A percentile compares a stretch with the other conserved stretches of the same genome.
Conservation (phyloP, 2,888 invertebrate species). For the Iselma pallidipennis region DNA sequence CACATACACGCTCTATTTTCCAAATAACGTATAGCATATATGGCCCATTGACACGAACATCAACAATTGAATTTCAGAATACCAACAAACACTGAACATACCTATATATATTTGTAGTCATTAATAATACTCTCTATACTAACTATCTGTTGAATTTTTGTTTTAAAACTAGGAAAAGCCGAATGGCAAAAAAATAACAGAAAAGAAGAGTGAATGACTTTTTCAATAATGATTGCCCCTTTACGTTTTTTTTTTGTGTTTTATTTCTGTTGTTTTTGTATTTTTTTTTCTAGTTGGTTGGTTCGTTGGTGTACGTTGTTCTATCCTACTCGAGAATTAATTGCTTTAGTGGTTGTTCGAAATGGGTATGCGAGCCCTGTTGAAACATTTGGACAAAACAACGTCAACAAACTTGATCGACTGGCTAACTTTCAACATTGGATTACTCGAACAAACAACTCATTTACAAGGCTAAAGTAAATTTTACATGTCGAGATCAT, state of each 20-base stretch:
- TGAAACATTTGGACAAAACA: conserved; percentile 8
- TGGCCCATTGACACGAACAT: neutral
- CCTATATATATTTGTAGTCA: neutral
- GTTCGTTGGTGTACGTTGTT: neutral
- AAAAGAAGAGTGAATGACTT: neutral
- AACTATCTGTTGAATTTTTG: neutral
- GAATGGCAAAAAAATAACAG: too few relatives aligned
- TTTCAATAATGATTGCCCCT: neutral
- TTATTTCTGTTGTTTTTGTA: too few relatives aligned
- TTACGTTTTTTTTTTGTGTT: neutral
- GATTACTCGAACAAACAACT: conserved; percentile 44
- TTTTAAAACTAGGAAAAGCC: neutral
- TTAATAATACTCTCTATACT: neutral
- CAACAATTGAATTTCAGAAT: neutral
- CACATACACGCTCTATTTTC: neutral
- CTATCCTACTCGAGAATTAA: neutral
- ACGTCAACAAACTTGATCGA: conserved; percentile 28
- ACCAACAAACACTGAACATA: neutral
- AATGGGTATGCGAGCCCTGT: neutral
- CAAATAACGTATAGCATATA: neutral
- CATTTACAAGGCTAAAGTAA: conserved; percentile 41
- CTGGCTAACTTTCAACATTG: conserved; percentile 27
- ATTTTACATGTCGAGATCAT: conserved; percentile 26
- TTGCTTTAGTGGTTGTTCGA: neutral
- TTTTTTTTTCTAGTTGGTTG: neutral